phyloP scores from a whole-genome alignment of 2,797 vertebrate species.

The Microctenopoma stevenorrisi region DNA sequence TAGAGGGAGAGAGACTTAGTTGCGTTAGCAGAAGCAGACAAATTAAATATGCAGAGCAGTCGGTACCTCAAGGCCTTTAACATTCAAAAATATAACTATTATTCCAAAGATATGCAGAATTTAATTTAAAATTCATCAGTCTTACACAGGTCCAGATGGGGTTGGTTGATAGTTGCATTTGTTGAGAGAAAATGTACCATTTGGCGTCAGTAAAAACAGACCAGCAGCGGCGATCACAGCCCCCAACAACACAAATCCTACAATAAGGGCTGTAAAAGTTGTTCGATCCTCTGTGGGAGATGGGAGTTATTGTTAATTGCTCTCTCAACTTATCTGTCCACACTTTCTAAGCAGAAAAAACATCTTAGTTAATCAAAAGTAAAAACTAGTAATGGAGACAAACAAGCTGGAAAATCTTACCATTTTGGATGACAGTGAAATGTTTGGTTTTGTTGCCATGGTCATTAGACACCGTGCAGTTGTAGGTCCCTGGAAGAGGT shows the following conservation, averaged over 20 bases:
- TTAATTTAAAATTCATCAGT: neutral
- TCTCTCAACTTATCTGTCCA: conserved; percentile 6
- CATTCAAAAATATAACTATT: neutral
- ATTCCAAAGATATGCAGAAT: conserved; percentile 34
- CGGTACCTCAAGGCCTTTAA: neutral
- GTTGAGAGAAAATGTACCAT: conserved; percentile 45
- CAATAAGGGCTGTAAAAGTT: conserved; percentile 45
- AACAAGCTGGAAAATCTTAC: conserved; percentile 56
- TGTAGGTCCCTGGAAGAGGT: conserved; percentile 61
- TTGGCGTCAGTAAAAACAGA: conserved; percentile 4
- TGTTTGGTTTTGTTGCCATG: conserved; percentile 44
- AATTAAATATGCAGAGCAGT: conserved; percentile 16
- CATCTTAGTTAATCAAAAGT: neutral
- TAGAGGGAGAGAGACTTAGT: neutral
- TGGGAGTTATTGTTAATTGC: conserved; percentile 53
- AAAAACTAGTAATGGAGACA: neutral
- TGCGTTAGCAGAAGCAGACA: neutral
- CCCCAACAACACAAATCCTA: conserved; percentile 9
- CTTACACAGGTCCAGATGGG: conserved; percentile 53
- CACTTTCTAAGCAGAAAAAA: conserved; percentile 6
- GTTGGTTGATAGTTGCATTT: conserved; percentile 30
- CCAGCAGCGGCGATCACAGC: neutral
- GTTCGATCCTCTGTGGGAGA: conserved; percentile 66
- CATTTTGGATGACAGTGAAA: conserved; percentile 54
- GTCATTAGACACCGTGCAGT: conserved; percentile 61